Evolutionary conservation across 2,888 invertebrate species (phyloP).

Genomic region (Ptychoptera contaminata): DNA sequence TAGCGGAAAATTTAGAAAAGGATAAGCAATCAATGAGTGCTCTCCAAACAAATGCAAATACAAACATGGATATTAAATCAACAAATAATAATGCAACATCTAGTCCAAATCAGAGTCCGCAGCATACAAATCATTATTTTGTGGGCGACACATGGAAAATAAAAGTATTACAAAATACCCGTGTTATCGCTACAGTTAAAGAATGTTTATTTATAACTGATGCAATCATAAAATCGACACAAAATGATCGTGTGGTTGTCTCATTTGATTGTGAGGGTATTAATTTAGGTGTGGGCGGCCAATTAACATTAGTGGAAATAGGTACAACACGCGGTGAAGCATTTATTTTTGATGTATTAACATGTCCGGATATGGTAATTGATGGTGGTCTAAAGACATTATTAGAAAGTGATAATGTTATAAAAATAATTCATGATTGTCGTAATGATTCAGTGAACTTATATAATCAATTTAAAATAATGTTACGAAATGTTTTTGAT

Average conservation of each 20-base stretch:
- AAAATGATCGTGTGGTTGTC: constrained; percentile 38
- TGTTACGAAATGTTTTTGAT: constrained; percentile 73
- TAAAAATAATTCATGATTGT: constrained; percentile 87
- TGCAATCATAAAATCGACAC: constrained; percentile 45
- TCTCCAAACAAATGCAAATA: constrained; percentile 11
- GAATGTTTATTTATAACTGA: constrained; percentile 65
- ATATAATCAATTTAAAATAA: constrained; percentile 70
- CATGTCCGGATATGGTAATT: constrained; percentile 62
- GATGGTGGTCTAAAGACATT: constrained; percentile 65
- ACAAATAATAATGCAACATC: constrained; percentile 19
- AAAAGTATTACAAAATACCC: constrained; percentile 64
- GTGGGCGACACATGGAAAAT: constrained; percentile 65
- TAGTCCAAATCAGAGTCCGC: constrained; percentile 31
- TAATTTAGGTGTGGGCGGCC: constrained; percentile 77
- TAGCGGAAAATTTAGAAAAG: constrained; percentile 66
- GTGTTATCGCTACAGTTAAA: constrained; percentile 62
- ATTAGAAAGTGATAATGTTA: constrained; percentile 62
- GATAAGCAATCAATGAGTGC: constrained; percentile 25
- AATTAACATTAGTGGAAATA: constrained; percentile 71
- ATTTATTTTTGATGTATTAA: constrained; percentile 75
- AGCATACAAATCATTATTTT: constrained; percentile 28
- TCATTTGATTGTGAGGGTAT: constrained; percentile 90
- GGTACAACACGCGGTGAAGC: constrained; percentile 70
- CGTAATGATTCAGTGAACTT: constrained; percentile 81
- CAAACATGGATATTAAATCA: constrained; percentile 10